Conservation (phyloP, 2,888 invertebrate species). For the Hyposoter dolosus region DNA sequence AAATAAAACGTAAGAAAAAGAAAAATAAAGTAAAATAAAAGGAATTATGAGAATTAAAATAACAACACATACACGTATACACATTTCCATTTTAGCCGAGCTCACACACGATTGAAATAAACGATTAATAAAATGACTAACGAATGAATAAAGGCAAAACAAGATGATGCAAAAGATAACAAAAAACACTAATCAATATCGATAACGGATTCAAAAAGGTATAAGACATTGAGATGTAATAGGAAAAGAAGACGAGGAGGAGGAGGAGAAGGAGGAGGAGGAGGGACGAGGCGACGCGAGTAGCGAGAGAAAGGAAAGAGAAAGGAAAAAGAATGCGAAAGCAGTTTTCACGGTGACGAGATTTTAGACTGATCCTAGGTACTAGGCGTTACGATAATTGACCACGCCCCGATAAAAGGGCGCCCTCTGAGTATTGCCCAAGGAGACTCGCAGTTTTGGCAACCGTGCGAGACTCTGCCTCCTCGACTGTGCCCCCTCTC, state of each 20-base stretch:
- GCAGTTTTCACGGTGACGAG: slow-evolving; percentile 85
- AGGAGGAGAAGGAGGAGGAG: slow-evolving; percentile 59
- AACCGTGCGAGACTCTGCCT: slow-evolving; percentile 49
- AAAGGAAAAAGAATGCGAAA: slow-evolving; percentile 74
- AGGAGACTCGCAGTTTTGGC: slow-evolving; percentile 67
- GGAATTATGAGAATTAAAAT: slow-evolving; percentile 55
- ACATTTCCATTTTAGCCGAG: slow-evolving; percentile 53
- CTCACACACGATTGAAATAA: slow-evolving; percentile 54
- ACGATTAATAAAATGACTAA: slow-evolving; percentile 61
- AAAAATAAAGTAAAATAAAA: slow-evolving; percentile 68
- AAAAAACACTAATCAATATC: slow-evolving; percentile 63
- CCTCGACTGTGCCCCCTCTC: slow-evolving; percentile 27
- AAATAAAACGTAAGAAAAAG: slow-evolving; percentile 54
- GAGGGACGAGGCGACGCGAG: slow-evolving; percentile 1
- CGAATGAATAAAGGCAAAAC: slow-evolving; percentile 26
- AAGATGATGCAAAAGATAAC: slow-evolving; percentile 56
- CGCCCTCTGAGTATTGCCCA: slow-evolving; percentile 74
- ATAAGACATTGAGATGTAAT: slow-evolving; percentile 61
- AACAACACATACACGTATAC: slow-evolving; percentile 65
- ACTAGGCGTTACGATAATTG: slow-evolving; percentile 83
- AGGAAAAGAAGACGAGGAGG: slow-evolving; percentile 60
- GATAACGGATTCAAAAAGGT: slow-evolving; percentile 66
- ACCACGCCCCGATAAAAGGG: slow-evolving; percentile 77
- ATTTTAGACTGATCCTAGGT: slow-evolving; percentile 85
- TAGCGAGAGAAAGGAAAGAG: slow-evolving; percentile 54